Conservation (phyloP, 2,113 vertebrate species). For the Tauraco erythrolophus region DNA sequence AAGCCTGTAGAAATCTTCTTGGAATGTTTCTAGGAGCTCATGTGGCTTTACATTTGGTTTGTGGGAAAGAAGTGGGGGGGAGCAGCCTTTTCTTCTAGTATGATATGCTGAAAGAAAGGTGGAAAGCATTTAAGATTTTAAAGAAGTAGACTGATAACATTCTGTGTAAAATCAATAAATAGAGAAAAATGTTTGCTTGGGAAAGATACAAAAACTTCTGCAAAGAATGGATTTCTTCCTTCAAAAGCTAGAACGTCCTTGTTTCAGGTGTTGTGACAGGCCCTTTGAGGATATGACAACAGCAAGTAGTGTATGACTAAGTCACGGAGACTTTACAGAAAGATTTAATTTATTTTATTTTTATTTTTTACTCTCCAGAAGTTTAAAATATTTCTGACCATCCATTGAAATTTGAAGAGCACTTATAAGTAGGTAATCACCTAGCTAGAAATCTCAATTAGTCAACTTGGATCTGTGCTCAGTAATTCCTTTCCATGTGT, state of each 20-base stretch:
- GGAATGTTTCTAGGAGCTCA: background rate
- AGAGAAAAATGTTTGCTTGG: background rate
- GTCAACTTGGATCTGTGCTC: background rate
- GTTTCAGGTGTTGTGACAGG: background rate
- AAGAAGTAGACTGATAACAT: background rate
- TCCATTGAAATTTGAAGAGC: background rate
- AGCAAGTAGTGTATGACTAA: background rate
- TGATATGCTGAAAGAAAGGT: background rate
- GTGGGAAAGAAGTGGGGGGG: background rate
- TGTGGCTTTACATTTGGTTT: background rate
- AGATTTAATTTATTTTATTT: no score
- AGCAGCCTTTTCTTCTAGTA: background rate
- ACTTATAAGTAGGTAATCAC: background rate
- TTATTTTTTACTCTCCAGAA: background rate
- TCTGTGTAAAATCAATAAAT: background rate
- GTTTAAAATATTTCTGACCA: background rate
- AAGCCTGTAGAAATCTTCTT: background rate
- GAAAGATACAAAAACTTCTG: background rate
- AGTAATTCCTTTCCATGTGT: background rate
- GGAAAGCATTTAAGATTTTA: background rate
- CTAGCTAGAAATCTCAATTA: background rate
- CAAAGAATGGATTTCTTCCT: background rate
- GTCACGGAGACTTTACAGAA: background rate
- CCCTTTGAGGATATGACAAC: background rate
- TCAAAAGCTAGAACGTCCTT: background rate